These are phyloP conservation scores for Gobionotothen gibberifrons DNA, from an alignment of 2,797 vertebrate species.

Conservation along the genomic window DNA sequence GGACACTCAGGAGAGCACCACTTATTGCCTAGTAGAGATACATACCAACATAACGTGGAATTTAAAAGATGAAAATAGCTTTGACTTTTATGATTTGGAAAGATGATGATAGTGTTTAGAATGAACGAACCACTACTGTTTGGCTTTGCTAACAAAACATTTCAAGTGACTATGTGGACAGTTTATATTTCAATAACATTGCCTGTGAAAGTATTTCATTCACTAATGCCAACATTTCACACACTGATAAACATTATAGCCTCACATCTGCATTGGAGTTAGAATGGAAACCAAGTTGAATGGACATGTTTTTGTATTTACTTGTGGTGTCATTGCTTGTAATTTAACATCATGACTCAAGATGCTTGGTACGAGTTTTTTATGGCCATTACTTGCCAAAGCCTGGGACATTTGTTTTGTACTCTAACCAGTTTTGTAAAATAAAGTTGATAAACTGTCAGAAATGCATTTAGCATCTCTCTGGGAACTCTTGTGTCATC, in stretches of 20 bases:
- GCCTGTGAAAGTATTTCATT: slow-evolving; percentile 25
- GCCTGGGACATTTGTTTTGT: slow-evolving; percentile 35
- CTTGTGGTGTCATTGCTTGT: slow-evolving; percentile 5
- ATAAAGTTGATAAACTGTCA: slow-evolving; percentile 56
- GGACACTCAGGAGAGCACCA: slow-evolving; percentile 41
- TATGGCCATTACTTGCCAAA: slow-evolving; percentile 34
- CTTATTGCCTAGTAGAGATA: slow-evolving; percentile 22
- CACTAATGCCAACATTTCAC: slow-evolving; percentile 27
- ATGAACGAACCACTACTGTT: slow-evolving; percentile 19
- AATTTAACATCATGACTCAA: slow-evolving; percentile 37
- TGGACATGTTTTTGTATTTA: neutral
- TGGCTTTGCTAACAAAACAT: slow-evolving; percentile 37
- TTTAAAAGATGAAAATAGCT: slow-evolving; percentile 22
- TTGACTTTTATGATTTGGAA: slow-evolving; percentile 16
- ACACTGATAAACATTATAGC: slow-evolving; percentile 24
- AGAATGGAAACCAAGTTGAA: slow-evolving; percentile 14
- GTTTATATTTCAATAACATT: slow-evolving; percentile 1
- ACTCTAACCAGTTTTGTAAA: slow-evolving; percentile 56
- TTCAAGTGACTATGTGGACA: slow-evolving; percentile 11
- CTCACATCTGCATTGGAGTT: slow-evolving; percentile 23
- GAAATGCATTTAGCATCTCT: slow-evolving; percentile 22
- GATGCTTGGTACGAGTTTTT: slow-evolving; percentile 18
- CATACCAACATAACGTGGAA: slow-evolving; percentile 6
- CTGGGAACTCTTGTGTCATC: neutral
- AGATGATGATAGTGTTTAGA: slow-evolving; percentile 17